A percentile compares a stretch with the other conserved stretches of the same genome.
These are phyloP conservation scores for Ethmia dodecea DNA, from an alignment of 2,888 invertebrate species.

Conservation along the genomic window DNA sequence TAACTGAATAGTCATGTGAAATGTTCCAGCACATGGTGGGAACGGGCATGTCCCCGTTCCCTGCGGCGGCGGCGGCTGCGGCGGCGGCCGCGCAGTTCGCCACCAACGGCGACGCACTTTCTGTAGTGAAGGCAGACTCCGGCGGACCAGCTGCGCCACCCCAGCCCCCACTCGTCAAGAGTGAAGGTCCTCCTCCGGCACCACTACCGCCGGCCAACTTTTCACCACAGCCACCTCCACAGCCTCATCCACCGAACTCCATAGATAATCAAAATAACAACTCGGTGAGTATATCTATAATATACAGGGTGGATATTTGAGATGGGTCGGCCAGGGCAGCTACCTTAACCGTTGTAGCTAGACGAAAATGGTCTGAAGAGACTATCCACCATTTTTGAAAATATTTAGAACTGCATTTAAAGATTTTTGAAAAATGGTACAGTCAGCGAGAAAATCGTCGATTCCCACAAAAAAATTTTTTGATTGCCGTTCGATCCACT, in stretches of 20 bases:
- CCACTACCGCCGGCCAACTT: conserved; percentile 64
- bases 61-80: conserved; percentile 80
- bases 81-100: conserved; percentile 79
- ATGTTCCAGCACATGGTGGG: conserved; percentile 94
- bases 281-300: conserved; percentile 45
- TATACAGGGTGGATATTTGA: no score
- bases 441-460: no score
- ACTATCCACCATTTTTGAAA: no score
- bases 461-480: no score
- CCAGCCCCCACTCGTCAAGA: conserved; percentile 70
- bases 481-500: no score
- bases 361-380: no score
- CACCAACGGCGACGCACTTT: conserved; percentile 74
- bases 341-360: no score
- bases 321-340: no score
- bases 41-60: conserved; percentile 89
- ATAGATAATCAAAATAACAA: conserved; percentile 78
- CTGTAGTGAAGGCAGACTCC: conserved; percentile 68
- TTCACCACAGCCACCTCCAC: conserved; percentile 64
- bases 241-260: conserved; percentile 67
- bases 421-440: no score
- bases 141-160: conserved; percentile 55
- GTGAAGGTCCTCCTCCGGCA: conserved; percentile 68
- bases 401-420: no score
- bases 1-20: conserved; percentile 9